Percentiles rank a stretch among this genome's conserved stretches.
Evolutionary conservation across 2,797 vertebrate genomes (phyloP).

Genomic region (Sebastolobus alascanus): DNA sequence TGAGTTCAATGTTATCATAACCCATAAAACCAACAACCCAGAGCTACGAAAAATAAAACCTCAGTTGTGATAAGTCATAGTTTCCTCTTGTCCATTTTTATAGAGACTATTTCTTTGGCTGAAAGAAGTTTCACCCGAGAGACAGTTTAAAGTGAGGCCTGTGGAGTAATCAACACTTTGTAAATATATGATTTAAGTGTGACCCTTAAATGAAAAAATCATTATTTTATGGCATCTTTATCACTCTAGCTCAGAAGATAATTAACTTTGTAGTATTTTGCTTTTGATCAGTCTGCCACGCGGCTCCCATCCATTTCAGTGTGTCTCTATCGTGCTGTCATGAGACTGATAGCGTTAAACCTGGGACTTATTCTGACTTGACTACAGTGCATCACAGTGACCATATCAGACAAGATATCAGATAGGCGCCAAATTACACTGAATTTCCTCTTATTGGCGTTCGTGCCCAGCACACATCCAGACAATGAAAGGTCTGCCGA

Average conservation of each 20-base stretch:
- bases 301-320: neutral
- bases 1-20: neutral
- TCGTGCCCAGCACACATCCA: conserved; percentile 30
- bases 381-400: neutral
- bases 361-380: neutral
- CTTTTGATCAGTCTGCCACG: neutral
- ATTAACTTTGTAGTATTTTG: neutral
- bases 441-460: conserved; percentile 19
- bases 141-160: neutral
- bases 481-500: conserved; percentile 38
- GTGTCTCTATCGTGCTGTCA: neutral
- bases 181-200: neutral
- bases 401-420: conserved; percentile 33
- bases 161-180: neutral
- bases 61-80: neutral
- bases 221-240: neutral
- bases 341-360: conserved; percentile 15
- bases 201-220: neutral
- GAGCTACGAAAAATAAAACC: neutral
- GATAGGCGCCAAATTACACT: conserved; percentile 7
- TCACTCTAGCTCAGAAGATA: neutral
- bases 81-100: neutral
- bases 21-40: no score
- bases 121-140: neutral
- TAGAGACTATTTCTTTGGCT: neutral